These are phyloP conservation scores for Falco biarmicus DNA, from an alignment of 2,797 vertebrate genomes.

Conservation along the genomic window DNA sequence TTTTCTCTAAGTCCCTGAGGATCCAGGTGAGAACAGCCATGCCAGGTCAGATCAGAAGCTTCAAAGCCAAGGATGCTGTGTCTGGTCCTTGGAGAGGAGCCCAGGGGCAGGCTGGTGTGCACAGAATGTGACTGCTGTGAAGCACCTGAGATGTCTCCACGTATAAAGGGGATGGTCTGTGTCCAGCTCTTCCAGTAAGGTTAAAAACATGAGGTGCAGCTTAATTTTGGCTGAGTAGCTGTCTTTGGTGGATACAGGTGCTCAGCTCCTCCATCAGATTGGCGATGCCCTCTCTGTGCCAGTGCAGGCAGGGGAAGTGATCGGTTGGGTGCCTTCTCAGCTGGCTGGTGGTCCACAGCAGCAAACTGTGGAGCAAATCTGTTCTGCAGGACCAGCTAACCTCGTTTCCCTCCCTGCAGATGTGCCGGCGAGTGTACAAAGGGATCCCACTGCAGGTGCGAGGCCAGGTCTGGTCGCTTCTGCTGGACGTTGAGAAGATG, in stretches of 20 bases:
- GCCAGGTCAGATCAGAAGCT: neutral
- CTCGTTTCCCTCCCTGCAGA: constrained; percentile 55
- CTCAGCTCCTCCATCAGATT: neutral
- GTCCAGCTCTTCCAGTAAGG: neutral
- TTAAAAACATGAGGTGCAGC: neutral
- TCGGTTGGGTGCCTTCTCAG: neutral
- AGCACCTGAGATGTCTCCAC: neutral
- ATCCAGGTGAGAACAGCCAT: neutral
- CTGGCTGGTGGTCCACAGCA: neutral
- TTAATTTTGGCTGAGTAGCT: neutral
- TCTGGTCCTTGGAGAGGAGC: neutral
- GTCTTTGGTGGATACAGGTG: neutral
- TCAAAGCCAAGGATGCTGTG: neutral
- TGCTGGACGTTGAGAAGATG: constrained; percentile 85
- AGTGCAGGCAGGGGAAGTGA: neutral
- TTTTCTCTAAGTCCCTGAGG: neutral
- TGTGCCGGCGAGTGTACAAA: constrained; percentile 87
- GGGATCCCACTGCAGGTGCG: constrained; percentile 87
- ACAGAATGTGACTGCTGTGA: neutral
- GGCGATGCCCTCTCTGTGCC: neutral
- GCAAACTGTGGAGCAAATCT: neutral
- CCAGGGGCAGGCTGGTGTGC: neutral
- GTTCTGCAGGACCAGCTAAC: neutral
- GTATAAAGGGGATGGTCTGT: neutral
- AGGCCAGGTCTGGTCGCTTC: constrained; percentile 86